phyloP scores from a whole-genome alignment of 2,888 invertebrate genomes.

The Dynastes tityus region DNA sequence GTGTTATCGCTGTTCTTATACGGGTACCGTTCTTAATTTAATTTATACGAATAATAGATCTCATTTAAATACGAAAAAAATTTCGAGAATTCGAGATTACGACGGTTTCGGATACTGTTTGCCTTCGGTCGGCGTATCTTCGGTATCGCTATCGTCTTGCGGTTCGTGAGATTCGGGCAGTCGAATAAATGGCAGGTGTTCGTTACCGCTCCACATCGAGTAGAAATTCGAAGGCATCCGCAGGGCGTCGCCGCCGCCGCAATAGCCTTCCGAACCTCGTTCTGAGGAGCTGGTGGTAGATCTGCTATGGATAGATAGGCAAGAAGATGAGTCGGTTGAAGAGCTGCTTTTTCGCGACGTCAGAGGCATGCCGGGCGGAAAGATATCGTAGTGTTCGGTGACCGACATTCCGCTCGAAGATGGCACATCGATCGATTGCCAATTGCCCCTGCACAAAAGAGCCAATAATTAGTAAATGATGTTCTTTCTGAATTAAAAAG shows the following conservation, averaged over 20 bases:
- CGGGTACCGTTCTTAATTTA: background rate
- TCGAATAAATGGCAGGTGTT: constrained; percentile 70
- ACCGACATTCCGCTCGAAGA: constrained; percentile 67
- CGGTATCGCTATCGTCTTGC: constrained; percentile 69
- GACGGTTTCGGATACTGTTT: constrained; percentile 67
- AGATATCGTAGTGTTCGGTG: constrained; percentile 69
- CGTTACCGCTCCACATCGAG: constrained; percentile 71
- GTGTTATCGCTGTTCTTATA: constrained; percentile 9
- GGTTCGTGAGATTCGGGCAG: constrained; percentile 71
- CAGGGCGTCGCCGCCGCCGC: constrained; percentile 70
- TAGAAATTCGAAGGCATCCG: constrained; percentile 69
- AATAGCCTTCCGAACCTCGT: constrained; percentile 69
- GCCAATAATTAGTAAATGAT: too few species aligned
- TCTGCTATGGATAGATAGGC: constrained; percentile 75
- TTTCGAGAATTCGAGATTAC: background rate
- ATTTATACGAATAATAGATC: too few species aligned
- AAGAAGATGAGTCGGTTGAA: constrained; percentile 75
- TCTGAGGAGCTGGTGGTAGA: constrained; percentile 72
- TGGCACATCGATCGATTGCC: constrained; percentile 69
- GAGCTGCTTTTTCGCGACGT: constrained; percentile 76
- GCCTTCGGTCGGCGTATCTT: constrained; percentile 67
- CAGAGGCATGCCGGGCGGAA: constrained; percentile 68
- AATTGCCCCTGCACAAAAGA: constrained; percentile 64
- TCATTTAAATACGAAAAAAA: background rate
- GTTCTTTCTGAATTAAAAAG: too few species aligned